Conservation (phyloP, 2,797 vertebrate species). For the Eremophila alpestris region DNA sequence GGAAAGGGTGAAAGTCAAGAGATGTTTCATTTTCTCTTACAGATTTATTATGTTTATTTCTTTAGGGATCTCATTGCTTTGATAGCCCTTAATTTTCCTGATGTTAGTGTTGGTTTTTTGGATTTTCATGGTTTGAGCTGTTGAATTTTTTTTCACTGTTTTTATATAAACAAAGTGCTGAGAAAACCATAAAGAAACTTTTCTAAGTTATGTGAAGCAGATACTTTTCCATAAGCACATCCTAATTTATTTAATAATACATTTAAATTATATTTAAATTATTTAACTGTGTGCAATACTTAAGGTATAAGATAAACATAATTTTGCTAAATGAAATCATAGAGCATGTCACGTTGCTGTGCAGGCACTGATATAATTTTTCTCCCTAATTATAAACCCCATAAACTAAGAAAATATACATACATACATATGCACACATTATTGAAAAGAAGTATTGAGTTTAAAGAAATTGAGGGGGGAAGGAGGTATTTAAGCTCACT, state of each 20-base stretch:
- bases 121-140: neutral
- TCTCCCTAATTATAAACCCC: constrained; percentile 26
- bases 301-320: constrained; percentile 22
- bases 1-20: neutral
- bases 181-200: constrained; percentile 3
- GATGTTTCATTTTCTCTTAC: neutral
- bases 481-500: constrained; percentile 52
- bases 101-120: neutral
- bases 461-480: constrained; percentile 52
- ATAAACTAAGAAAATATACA: constrained; percentile 60
- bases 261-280: constrained; percentile 49
- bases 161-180: neutral
- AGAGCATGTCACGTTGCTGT: constrained; percentile 41
- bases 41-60: neutral
- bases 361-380: constrained; percentile 24
- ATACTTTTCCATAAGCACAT: constrained; percentile 46
- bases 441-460: constrained; percentile 50
- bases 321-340: constrained; percentile 51
- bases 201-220: constrained; percentile 8
- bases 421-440: neutral
- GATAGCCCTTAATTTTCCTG: neutral
- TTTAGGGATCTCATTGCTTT: neutral
- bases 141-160: neutral
- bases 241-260: constrained; percentile 38
- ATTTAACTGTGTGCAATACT: constrained; percentile 15